Conservation (phyloP, 2,888 invertebrate species). For the Parnassius smintheus region DNA sequence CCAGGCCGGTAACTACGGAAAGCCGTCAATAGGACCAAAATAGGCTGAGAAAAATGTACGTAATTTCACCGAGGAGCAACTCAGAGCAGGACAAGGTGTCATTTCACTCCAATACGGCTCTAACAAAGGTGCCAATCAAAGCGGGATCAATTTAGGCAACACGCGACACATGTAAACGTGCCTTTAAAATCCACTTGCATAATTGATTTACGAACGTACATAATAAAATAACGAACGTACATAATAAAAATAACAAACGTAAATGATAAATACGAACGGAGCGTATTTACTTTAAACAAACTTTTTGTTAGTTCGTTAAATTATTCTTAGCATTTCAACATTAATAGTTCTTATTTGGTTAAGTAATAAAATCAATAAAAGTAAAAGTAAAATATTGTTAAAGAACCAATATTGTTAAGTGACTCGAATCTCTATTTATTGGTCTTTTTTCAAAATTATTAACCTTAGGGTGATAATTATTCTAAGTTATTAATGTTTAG, state of each 20-base stretch:
- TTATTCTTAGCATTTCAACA: conserved; percentile 19
- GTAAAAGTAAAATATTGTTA: conserved; percentile 22
- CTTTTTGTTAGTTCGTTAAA: conserved; percentile 11
- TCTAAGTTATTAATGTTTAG: no score
- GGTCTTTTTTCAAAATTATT: conserved; percentile 28
- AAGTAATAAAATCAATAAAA: conserved; percentile 26
- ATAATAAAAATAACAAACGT: background rate
- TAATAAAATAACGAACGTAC: background rate
- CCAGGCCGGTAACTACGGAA: conserved; percentile 90
- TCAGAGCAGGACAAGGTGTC: conserved; percentile 94
- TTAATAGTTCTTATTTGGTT: conserved; percentile 29
- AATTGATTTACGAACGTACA: no score
- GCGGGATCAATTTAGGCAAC: no score
- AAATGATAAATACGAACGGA: no score
- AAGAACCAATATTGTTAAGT: conserved; percentile 30
- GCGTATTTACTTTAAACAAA: background rate
- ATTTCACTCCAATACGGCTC: conserved; percentile 98
- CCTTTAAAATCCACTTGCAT: conserved; percentile 7
- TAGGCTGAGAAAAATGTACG: conserved; percentile 97
- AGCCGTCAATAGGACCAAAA: conserved; percentile 96
- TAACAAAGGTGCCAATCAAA: conserved; percentile 97
- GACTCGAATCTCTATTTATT: conserved; percentile 36
- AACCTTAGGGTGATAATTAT: conserved; percentile 16
- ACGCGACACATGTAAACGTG: no score
- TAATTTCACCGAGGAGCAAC: conserved; percentile 96